Evolutionary conservation across 2,888 invertebrate species (phyloP).

Genomic region (Harpalus rufipes): DNA sequence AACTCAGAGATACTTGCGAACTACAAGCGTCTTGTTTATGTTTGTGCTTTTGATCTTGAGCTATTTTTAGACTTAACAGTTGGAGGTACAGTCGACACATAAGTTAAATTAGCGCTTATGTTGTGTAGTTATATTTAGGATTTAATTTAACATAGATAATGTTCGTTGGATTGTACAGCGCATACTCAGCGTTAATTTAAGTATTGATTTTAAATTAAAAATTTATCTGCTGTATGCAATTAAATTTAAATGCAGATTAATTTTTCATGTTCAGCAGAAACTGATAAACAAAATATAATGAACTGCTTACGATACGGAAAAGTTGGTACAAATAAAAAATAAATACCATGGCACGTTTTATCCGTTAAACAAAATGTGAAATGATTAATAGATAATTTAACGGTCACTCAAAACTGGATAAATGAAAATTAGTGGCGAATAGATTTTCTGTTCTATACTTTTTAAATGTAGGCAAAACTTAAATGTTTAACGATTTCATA

Average conservation of each 20-base stretch:
- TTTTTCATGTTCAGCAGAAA: background rate
- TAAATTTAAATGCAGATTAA: background rate
- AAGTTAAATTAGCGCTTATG: background rate
- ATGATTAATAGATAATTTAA: too few relatives aligned
- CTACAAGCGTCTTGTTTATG: background rate
- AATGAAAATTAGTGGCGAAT: too few relatives aligned
- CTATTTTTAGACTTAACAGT: slow-evolving; percentile 32
- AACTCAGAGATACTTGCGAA: background rate
- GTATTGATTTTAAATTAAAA: slow-evolving; percentile 7
- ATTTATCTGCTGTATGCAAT: background rate
- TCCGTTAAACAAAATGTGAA: too few relatives aligned
- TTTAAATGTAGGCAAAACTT: too few relatives aligned
- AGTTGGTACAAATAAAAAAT: background rate
- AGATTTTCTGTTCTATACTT: too few relatives aligned
- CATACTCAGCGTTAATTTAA: background rate
- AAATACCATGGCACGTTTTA: too few relatives aligned
- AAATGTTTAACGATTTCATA: too few relatives aligned
- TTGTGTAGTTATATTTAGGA: slow-evolving; percentile 14
- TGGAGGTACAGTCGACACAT: background rate
- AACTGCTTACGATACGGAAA: background rate
- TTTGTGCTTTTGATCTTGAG: background rate
- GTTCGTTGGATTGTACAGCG: background rate
- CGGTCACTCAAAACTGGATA: too few relatives aligned
- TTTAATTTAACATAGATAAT: slow-evolving; percentile 8
- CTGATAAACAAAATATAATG: background rate